Evolutionary conservation across 2,888 invertebrate genomes (phyloP), one percentile per base, ranked within the genome.

Genomic region (Lordiphosa andalusiaca): DNA sequence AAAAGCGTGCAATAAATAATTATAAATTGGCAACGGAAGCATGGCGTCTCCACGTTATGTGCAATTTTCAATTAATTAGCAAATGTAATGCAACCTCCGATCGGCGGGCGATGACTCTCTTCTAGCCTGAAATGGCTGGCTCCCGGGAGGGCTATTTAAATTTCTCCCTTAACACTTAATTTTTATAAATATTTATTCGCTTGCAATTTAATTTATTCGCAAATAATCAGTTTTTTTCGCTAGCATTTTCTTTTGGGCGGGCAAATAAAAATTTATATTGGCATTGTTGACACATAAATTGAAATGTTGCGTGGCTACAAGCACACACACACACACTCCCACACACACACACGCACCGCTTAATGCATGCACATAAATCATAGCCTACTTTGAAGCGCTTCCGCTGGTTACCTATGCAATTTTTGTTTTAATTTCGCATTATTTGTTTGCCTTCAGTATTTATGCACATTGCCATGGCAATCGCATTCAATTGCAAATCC

Each of bases 161-260:
- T 83, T 67, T 61, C 84, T 74, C 82, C 70, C 84, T 72, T 48
- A 74, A 70, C 84, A 82, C 78, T 80, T 84, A 74, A 84, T 84
- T 82, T 80, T 80, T 80, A 80, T 82, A 84, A 80, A 84, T 80
- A 84, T 80, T 80, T 80, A 80, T 70, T 70, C 60, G 72, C 65
- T 70, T 65, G 68, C 72, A 78, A 72, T 80, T 78, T 84, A 82
- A 80, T 84, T 80, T 84, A 78, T 77, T 82, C 82, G 80, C 53
- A 54, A 53, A 66, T 69, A 67, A 42, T 38, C 40, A 30, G 63
- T 71, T 77, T 69, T 75, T 75, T 68, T 21, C 52, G 47, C 36
- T 36, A 36, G 47, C 46, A 46, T 53, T 68, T 81, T 68, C 64
- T 54, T 71, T 60, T 48, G 52, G 16, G 25, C 25, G 38, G 23